Evolutionary conservation across 2,113 vertebrate species (phyloP), one percentile per base, ranked within the genome.

Genomic region (Emydocephalus ijimae): DNA sequence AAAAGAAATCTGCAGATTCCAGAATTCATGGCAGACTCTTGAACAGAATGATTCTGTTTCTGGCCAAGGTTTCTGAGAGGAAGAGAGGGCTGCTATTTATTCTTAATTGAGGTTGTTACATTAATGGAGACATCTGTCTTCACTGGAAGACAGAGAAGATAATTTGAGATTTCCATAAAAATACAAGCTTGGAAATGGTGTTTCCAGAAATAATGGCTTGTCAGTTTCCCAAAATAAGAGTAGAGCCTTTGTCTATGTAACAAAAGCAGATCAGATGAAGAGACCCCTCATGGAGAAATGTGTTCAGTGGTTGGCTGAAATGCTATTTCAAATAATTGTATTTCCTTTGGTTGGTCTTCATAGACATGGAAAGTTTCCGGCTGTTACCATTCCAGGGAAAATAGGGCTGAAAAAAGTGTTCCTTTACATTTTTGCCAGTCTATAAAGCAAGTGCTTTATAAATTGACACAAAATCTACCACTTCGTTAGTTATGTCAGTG

Each of bases 151-250:
- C 45, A 59, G 15, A 64, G 50, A 69, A 43, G 34, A 23, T 50
- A 89, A 48, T 52, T 59, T 89, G 24, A 1, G 43, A 29, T 34
- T 15, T 86, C 74, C 39, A 34, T 69, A 52, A 50, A 85, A 87
- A 34, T 59, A n/a, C 1, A 29, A 85, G 8, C 61, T 59, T 85
- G 39, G 55, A 85, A 52, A 52, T n/a, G n/a, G n/a, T n/a, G n/a
- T 39, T 69, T 59, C 57, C 48, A 56, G 87, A 87, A 90, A 64
- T 90, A 90, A 87, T 43, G 85, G 64, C 81, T 64, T 87, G 24
- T 64, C 34, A n/a, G 85, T 90, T 93, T 87, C 85, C 48, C 59
- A 89, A 52, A 56, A 18, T 45, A 93, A 93, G 89, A 91, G 59
- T 87, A 61, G 85, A 55, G 85, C 92, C 59, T 74, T 93, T 93